Base-by-base conservation (phyloP, 1,140 invertebrate genomes). In the Antheraea mylitta region DNA sequence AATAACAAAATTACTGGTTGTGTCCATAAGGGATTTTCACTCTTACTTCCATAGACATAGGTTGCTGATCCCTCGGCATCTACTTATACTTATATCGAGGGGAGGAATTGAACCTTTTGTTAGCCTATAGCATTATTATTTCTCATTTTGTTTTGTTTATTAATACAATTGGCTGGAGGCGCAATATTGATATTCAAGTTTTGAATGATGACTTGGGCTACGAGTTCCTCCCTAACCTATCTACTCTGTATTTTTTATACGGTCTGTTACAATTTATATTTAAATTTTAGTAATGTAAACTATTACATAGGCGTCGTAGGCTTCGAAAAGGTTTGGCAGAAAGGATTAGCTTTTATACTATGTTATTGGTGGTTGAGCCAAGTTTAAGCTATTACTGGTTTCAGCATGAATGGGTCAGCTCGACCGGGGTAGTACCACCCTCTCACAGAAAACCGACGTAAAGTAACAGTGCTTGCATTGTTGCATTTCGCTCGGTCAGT, bases 71-170 rank as follows among this genome's bases (percentile, higher is more conserved):
- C 80, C 77, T 79, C 78, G 73, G 68, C 80, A 62, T 76, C 83
- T 53, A 73, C 70, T 76, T 79, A 82, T 45, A 48, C 45, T 48
- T 81, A 81, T 85, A 81, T 83, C 75, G 79, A 80, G 86, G 89
- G 89, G 87, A 90, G 87, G 90, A 90, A 90, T 91, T 86, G 87
- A 89, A 89, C 85, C 88, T 91, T 90, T 91, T 91, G 89, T 91
- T 91, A 82, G 88, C 86, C 89, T 89, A 89, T 91, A 91, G 89
- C 87, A 86, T 90, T 92, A 90, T 92, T 92, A 92, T 92, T 90
- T 92, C 84, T 89, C 87, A 92, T 92, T 92, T 92, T 92, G 88
- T 92, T 92, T 92, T 92, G 90, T 92, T 92, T 92, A 90, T 92
- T 92, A 92, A 92, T 90, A 90, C 88, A 90, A 92, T 92, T 92